These are phyloP conservation scores for Fistularia commersonii DNA, from an alignment of 2,797 vertebrate genomes.

Conservation along the genomic window DNA sequence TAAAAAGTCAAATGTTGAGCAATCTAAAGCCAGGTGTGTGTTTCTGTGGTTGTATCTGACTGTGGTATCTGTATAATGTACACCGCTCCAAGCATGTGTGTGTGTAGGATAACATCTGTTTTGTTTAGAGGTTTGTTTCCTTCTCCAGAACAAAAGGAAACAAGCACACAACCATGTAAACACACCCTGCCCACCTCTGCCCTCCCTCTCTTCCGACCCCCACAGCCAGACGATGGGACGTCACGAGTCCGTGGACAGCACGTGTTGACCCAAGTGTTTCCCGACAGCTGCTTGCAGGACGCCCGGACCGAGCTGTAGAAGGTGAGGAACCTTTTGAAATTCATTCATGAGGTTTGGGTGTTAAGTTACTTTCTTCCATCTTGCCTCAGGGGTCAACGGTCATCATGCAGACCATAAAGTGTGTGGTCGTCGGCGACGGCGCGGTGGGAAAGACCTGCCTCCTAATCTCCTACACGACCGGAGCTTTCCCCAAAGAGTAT, in stretches of 20 bases:
- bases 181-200: neutral
- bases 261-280: slow-evolving; percentile 12
- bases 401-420: slow-evolving; percentile 90
- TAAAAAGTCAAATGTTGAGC: no score
- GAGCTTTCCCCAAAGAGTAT: slow-evolving; percentile 88
- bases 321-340: no score
- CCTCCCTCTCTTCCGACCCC: neutral
- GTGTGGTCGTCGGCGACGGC: slow-evolving; percentile 88
- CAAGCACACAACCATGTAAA: slow-evolving; percentile 6
- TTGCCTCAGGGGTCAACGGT: slow-evolving; percentile 45
- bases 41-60: slow-evolving; percentile 6
- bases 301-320: no score
- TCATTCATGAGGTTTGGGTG: no score
- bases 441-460: slow-evolving; percentile 91
- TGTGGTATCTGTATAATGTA: neutral
- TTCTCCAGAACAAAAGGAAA: slow-evolving; percentile 54
- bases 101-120: slow-evolving; percentile 44
- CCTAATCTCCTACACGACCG: slow-evolving; percentile 90
- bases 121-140: slow-evolving; percentile 50
- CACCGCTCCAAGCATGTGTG: neutral
- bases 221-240: slow-evolving; percentile 47
- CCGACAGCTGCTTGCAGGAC: no score
- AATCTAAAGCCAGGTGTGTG: slow-evolving; percentile 1
- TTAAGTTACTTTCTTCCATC: slow-evolving; percentile 13
- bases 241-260: slow-evolving; percentile 36